Conservation (phyloP, 2,797 vertebrate genomes). For the Crocidura indochinensis region DNA sequence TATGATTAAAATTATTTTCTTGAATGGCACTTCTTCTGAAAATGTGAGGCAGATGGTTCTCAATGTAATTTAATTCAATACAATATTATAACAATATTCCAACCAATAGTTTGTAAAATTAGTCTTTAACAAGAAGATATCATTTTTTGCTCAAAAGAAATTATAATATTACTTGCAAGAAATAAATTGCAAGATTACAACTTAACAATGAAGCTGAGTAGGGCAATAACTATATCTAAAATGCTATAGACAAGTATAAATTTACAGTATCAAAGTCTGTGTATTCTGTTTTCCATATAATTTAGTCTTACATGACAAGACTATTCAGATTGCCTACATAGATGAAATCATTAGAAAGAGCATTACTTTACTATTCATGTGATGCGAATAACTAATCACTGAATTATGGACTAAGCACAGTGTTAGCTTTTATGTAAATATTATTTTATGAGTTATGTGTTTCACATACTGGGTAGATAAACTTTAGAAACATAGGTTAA, state of each 20-base stretch:
- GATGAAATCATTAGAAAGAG: background rate
- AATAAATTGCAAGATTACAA: background rate
- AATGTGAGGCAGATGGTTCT: slow-evolving; percentile 42
- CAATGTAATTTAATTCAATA: slow-evolving; percentile 18
- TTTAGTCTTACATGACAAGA: background rate
- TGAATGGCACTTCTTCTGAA: slow-evolving; percentile 37
- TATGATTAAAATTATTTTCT: slow-evolving; percentile 52
- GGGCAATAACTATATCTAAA: background rate
- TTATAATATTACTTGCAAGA: background rate
- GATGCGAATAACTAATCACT: background rate
- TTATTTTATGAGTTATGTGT: background rate
- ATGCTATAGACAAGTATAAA: background rate
- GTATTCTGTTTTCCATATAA: background rate
- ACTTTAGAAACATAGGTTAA: slow-evolving; percentile 1
- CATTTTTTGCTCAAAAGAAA: slow-evolving; percentile 8
- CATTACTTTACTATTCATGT: background rate
- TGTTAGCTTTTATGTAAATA: background rate
- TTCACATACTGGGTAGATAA: background rate
- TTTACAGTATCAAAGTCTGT: slow-evolving; percentile 21
- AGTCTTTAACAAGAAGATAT: background rate
- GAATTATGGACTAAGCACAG: slow-evolving; percentile 8
- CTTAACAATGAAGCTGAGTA: background rate
- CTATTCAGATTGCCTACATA: slow-evolving; percentile 51
- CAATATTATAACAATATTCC: slow-evolving; percentile 3
- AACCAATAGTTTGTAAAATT: background rate